Conservation (phyloP, 2,113 vertebrate species). For the Oreochromis tanganicae region DNA sequence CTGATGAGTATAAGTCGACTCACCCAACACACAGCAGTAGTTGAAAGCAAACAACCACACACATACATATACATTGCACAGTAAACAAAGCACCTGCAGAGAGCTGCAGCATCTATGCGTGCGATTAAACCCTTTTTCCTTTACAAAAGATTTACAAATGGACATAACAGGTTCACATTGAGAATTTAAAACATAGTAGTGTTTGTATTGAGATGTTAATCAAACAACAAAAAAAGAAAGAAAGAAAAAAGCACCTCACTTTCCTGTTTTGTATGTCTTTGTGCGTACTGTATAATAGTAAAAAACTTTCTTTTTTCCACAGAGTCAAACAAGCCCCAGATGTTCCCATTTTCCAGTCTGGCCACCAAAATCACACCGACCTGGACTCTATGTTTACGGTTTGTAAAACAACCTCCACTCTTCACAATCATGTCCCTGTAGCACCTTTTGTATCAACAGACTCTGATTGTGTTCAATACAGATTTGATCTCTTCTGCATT, state of each 20-base stretch:
- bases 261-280: rapidly evolving
- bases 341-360: not conserved
- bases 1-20: rapidly evolving
- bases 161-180: not conserved
- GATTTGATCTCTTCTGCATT: not conserved
- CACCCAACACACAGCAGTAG: not conserved
- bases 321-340: not conserved
- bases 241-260: not conserved
- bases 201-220: not conserved
- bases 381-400: not conserved
- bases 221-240: not conserved
- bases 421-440: not conserved
- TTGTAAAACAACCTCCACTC: not conserved
- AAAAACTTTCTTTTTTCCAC: not conserved
- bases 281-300: rapidly evolving
- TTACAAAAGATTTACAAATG: not conserved
- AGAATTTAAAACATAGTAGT: rapidly evolving
- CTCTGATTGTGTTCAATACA: not conserved
- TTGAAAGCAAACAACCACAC: not conserved
- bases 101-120: rapidly evolving
- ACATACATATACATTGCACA: rapidly evolving
- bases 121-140: rapidly evolving
- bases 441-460: not conserved
- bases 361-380: not conserved
- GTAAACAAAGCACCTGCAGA: not conserved